Evolutionary conservation across 2,888 invertebrate species (phyloP).

Genomic region (Drosophila testacea): DNA sequence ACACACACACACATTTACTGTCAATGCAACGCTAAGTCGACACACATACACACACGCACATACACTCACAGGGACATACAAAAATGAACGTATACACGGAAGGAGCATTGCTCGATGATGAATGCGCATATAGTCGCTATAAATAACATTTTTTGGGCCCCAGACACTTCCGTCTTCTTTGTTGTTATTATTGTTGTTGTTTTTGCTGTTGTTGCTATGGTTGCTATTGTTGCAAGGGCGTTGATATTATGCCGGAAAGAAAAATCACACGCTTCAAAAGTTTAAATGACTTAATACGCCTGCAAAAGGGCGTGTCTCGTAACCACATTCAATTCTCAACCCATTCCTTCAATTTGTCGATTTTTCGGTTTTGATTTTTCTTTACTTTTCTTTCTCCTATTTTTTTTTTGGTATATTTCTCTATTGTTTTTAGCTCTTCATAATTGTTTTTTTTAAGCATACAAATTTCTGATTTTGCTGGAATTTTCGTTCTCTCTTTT

Average conservation of each 20-base stretch:
- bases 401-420: constrained; percentile 1
- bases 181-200: constrained; percentile 34
- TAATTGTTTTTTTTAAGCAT: constrained; percentile 52
- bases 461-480: constrained; percentile 20
- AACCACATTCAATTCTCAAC: constrained; percentile 2
- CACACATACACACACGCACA: constrained; percentile 18
- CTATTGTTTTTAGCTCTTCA: constrained; percentile 28
- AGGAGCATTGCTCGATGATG: constrained; percentile 61
- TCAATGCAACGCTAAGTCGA: constrained; percentile 32
- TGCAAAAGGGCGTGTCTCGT: constrained; percentile 38
- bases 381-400: background rate
- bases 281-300: constrained; percentile 76
- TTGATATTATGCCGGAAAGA: constrained; percentile 70
- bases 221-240: constrained; percentile 37
- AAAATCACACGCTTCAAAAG: constrained; percentile 76
- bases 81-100: constrained; percentile 15
- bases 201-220: constrained; percentile 37
- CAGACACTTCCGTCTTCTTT: constrained; percentile 53
- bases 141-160: constrained; percentile 62
- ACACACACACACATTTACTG: constrained; percentile 19
- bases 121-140: constrained; percentile 75
- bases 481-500: background rate
- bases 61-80: constrained; percentile 5
- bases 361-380: constrained; percentile 35
- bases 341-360: constrained; percentile 35